These are phyloP conservation scores for Palaemon carinicauda DNA, from an alignment of 1,140 invertebrate genomes.

Conservation along the genomic window DNA sequence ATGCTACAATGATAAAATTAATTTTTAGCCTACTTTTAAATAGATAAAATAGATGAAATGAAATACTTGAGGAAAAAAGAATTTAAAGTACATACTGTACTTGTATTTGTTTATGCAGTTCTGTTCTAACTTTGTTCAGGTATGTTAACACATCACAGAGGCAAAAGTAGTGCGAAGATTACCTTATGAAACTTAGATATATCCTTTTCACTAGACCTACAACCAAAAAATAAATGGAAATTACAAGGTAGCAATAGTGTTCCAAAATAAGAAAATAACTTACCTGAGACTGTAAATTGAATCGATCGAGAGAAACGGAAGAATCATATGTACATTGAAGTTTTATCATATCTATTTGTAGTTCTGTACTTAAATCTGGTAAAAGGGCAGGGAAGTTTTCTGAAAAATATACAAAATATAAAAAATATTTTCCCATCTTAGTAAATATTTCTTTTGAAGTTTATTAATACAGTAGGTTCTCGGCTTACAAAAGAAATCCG, in stretches of 20 bases:
- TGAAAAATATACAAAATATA: neutral
- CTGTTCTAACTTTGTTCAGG: neutral
- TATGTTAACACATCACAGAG: neutral
- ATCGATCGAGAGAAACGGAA: constrained; percentile 23
- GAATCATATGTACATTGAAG: constrained; percentile 38
- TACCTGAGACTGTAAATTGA: constrained; percentile 46
- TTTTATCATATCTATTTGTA: constrained; percentile 40
- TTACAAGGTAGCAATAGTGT: neutral
- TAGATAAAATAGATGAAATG: too few relatives aligned
- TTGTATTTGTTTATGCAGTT: too few relatives aligned
- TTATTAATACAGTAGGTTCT: too few relatives aligned
- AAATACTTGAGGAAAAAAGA: too few relatives aligned
- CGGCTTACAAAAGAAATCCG: too few relatives aligned
- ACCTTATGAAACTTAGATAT: neutral
- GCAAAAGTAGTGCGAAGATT: too few relatives aligned
- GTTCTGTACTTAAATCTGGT: constrained; percentile 50
- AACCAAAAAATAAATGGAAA: neutral
- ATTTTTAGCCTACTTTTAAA: too few relatives aligned
- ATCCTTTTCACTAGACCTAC: neutral
- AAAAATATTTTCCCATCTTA: neutral
- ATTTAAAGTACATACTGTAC: too few relatives aligned
- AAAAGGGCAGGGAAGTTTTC: constrained; percentile 48
- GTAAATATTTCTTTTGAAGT: too few relatives aligned
- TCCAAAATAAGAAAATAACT: neutral
- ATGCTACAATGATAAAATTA: too few relatives aligned